phyloP scores from a whole-genome alignment of 1,140 invertebrate species.

The Nasonia longicornis region DNA sequence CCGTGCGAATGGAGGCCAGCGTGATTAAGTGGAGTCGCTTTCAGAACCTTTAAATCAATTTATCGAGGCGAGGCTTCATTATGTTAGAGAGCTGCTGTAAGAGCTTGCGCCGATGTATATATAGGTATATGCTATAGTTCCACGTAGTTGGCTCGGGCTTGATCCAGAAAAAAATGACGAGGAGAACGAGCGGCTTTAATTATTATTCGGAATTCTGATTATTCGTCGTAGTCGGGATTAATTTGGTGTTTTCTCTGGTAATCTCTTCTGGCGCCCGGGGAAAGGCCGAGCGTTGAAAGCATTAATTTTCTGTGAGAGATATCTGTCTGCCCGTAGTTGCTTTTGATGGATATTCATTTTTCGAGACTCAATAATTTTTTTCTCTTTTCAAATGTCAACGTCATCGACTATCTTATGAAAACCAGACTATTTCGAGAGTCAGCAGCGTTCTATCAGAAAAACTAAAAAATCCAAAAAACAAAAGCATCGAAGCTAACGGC shows the following conservation, averaged over 20 bases:
- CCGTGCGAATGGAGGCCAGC: not conserved
- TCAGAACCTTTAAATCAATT: slow-evolving; percentile 43
- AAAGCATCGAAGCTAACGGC: not conserved
- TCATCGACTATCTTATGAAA: too few species aligned
- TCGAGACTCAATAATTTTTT: too few species aligned
- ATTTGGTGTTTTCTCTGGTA: not conserved
- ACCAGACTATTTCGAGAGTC: too few species aligned
- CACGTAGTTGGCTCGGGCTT: not conserved
- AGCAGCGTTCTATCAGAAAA: too few species aligned
- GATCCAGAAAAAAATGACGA: not conserved
- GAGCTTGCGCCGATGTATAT: not conserved
- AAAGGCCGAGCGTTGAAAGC: not conserved
- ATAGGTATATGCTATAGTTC: not conserved
- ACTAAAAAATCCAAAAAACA: not conserved
- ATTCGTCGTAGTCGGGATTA: not conserved
- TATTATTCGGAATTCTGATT: slow-evolving; percentile 9
- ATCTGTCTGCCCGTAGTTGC: too few species aligned
- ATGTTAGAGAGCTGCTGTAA: not conserved
- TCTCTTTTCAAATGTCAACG: too few species aligned
- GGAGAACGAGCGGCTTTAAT: not conserved
- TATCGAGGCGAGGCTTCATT: slow-evolving; percentile 36
- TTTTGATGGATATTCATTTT: too few species aligned
- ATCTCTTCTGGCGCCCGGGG: not conserved
- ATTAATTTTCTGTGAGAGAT: not conserved
- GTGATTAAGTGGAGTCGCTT: slow-evolving; percentile 42